These are phyloP conservation scores for Clarias platycephalus DNA, from an alignment of 2,797 vertebrate species.

Conservation along the genomic window DNA sequence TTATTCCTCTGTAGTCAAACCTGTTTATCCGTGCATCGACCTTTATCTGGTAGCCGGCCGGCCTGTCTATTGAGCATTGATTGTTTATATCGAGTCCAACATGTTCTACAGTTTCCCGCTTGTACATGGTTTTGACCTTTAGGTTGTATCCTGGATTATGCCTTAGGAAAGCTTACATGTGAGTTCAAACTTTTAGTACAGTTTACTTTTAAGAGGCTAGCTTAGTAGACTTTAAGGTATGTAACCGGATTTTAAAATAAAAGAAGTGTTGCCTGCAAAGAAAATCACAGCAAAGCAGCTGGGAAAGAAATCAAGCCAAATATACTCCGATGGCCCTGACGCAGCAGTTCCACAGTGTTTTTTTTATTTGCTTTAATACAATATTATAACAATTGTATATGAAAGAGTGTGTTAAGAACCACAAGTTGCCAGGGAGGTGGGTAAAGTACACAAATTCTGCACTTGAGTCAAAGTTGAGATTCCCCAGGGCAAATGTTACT, in stretches of 20 bases:
- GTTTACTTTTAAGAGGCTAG: neutral
- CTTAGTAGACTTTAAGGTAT: neutral
- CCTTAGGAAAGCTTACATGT: neutral
- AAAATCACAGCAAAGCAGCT: neutral
- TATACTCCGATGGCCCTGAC: neutral
- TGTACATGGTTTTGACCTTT: conserved; percentile 20
- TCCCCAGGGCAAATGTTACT: too few species aligned
- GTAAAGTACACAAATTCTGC: too few species aligned
- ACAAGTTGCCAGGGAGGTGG: too few species aligned
- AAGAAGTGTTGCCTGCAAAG: neutral
- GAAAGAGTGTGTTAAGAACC: too few species aligned
- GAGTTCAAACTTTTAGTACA: neutral
- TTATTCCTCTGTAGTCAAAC: conserved; percentile 23
- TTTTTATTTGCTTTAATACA: neutral
- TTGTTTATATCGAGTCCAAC: conserved; percentile 9
- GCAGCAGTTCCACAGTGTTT: neutral
- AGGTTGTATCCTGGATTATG: conserved; percentile 14
- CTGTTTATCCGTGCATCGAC: conserved; percentile 46
- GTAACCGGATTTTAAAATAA: neutral
- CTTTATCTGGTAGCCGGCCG: conserved; percentile 9
- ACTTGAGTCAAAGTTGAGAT: too few species aligned
- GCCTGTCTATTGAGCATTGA: conserved; percentile 16
- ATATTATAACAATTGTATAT: neutral
- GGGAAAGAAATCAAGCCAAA: neutral
- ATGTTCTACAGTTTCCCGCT: conserved; percentile 25